Evolutionary conservation across 2,888 invertebrate genomes (phyloP), one percentile per base, ranked within the genome.

Genomic region (Agrochola litura): DNA sequence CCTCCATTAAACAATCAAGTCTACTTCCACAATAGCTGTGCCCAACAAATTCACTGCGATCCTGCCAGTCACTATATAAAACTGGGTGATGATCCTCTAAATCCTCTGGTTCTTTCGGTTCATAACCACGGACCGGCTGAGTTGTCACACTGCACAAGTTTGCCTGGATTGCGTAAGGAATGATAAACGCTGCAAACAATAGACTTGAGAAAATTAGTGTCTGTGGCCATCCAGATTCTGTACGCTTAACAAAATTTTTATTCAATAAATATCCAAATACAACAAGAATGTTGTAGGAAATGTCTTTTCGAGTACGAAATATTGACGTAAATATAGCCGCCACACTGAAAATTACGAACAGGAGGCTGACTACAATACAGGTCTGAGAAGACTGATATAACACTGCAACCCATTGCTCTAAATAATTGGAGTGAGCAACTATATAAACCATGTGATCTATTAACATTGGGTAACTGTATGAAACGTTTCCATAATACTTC

Each of bases 181-280:
- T 65, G 37, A 92, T 87, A 25, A 92, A 88, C 14, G 90, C 79
- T 25, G 87, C 80, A 58, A 90, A 77, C 41, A 93, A 85, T n/a
- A 93, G 63, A 66, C 73, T 82, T 10, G 82, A 54, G 6, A 91
- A 73, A 10, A 92, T 60, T 0, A 93, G 41, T 30, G 84, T 83
- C 30, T 88, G 86, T 10, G 90, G 77, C 46, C 87, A 64, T 30
- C 88, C 89, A 2, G 76, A 30, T 58, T 79, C 82, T 49, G 85
- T 80, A 14, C 86, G 78, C 14, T 46, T 81, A 4, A 87, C 64
- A n/a, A 46, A 67, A 5, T 70, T 73, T 73, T 89, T 92, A 82
- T 90, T 90, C 8, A 92, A 77, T 77, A 92, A 89, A 65, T 88
- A 90, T 63, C 93, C 93, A 56, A 89, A 88, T 14, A 92, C 86